phyloP scores from a whole-genome alignment of 2,797 vertebrate genomes.

The Cryptoprocta ferox region DNA sequence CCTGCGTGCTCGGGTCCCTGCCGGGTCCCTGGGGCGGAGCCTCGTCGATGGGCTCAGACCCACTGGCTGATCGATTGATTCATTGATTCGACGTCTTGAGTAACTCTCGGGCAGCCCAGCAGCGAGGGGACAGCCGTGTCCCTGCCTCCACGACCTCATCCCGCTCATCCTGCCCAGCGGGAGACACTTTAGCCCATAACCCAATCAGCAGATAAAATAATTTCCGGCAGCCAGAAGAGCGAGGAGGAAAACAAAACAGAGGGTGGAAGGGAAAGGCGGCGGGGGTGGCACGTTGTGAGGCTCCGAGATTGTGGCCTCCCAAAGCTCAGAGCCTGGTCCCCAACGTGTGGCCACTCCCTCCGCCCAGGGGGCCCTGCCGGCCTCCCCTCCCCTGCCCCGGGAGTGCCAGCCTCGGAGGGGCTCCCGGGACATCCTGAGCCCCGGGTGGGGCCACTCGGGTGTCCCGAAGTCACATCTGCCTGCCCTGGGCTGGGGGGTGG shows the following conservation, averaged over 20 bases:
- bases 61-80: background rate
- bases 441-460: accelerated
- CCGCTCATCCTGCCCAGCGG: no score
- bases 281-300: accelerated
- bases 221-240: background rate
- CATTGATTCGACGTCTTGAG: background rate
- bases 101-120: background rate
- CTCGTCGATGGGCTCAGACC: accelerated
- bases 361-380: no score
- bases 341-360: accelerated
- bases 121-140: accelerated
- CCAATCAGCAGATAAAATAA: background rate
- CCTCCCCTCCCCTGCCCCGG: no score
- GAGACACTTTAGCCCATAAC: accelerated
- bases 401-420: background rate
- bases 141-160: background rate
- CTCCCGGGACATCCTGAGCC: background rate
- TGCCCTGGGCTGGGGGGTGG: background rate
- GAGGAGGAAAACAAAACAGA: background rate
- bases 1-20: no score
- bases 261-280: background rate
- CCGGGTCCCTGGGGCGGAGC: background rate
- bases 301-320: background rate
- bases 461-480: background rate
- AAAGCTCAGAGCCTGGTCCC: background rate